phyloP scores from a whole-genome alignment of 2,888 invertebrate genomes.

The Branchellion lobata region DNA sequence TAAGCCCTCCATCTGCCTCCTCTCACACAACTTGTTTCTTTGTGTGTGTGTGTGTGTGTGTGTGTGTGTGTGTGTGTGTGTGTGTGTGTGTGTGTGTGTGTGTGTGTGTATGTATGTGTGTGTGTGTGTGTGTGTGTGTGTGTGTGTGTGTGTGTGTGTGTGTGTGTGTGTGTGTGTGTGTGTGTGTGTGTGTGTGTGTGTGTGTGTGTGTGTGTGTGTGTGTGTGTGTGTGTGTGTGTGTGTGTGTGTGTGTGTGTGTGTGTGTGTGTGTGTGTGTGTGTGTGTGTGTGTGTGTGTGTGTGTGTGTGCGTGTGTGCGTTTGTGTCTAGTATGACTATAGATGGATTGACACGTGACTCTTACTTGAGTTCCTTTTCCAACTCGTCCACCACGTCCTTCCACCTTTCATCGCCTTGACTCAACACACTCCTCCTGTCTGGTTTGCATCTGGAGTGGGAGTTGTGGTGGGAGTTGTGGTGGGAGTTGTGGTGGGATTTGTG shows the following conservation, averaged over 20 bases:
- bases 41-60: too few relatives aligned
- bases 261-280: neutral
- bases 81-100: slow-evolving; percentile 19
- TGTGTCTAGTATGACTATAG: too few relatives aligned
- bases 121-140: slow-evolving; percentile 25
- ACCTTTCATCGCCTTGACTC: slow-evolving; percentile 51
- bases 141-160: too few relatives aligned
- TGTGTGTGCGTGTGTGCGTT: neutral
- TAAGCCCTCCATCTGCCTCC: slow-evolving; percentile 27
- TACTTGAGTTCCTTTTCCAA: slow-evolving; percentile 49
- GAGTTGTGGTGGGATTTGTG: too few relatives aligned
- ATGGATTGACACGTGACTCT: too few relatives aligned
- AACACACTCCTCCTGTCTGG: slow-evolving; percentile 49
- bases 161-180: too few relatives aligned
- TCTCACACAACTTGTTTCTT: slow-evolving; percentile 37
- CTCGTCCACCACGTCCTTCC: slow-evolving; percentile 51
- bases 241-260: too few relatives aligned
- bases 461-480: too few relatives aligned
- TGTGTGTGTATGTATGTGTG: slow-evolving; percentile 8
- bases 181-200: too few relatives aligned
- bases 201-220: too few relatives aligned
- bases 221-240: too few relatives aligned
- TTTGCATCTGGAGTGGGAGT: neutral
- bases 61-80: slow-evolving; percentile 13
- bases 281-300: slow-evolving; percentile 23